These are phyloP conservation scores for Chloropsis hardwickii DNA, from an alignment of 2,113 vertebrate species.

Conservation along the genomic window DNA sequence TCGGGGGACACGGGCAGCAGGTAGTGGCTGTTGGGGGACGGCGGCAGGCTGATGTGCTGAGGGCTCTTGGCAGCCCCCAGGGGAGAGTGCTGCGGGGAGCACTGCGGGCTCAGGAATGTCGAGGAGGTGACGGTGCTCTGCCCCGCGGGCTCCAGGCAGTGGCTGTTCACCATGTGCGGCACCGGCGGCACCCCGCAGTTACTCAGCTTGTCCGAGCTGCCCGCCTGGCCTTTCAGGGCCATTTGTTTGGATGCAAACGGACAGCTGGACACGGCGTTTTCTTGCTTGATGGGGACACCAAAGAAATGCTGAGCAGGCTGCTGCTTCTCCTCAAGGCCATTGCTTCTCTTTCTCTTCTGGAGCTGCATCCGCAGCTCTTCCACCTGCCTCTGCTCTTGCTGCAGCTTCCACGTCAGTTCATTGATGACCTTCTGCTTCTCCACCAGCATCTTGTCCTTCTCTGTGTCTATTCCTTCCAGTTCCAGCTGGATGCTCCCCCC, in stretches of 20 bases:
- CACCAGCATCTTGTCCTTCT: conserved; percentile 98
- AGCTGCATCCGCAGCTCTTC: conserved; percentile 94
- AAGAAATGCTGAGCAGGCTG: conserved; percentile 74
- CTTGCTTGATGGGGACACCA: conserved; percentile 87
- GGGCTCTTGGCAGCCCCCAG: conserved; percentile 81
- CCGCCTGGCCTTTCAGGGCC: conserved; percentile 44
- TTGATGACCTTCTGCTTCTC: conserved; percentile 99
- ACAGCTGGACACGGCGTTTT: conserved; percentile 85
- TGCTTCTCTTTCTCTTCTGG: conserved; percentile 86
- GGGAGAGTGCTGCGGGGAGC: conserved; percentile 90
- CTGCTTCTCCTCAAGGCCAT: conserved; percentile 70
- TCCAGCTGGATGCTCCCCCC: conserved; percentile 70
- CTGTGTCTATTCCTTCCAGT: conserved; percentile 83
- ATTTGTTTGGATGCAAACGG: conserved; percentile 83
- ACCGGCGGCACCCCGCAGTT: conserved; percentile 69
- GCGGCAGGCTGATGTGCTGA: conserved; percentile 83
- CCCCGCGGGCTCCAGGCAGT: conserved; percentile 74
- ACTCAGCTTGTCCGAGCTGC: conserved; percentile 73
- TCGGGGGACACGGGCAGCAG: conserved; percentile 80
- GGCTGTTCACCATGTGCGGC: conserved; percentile 67
- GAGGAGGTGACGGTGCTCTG: conserved; percentile 79
- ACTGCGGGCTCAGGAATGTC: conserved; percentile 92
- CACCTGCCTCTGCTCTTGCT: conserved; percentile 94
- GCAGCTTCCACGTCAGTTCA: conserved; percentile 95
- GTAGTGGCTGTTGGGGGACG: conserved; percentile 87